Evolutionary conservation across 2,888 invertebrate species (phyloP).

Genomic region (Lithophane leautieri): DNA sequence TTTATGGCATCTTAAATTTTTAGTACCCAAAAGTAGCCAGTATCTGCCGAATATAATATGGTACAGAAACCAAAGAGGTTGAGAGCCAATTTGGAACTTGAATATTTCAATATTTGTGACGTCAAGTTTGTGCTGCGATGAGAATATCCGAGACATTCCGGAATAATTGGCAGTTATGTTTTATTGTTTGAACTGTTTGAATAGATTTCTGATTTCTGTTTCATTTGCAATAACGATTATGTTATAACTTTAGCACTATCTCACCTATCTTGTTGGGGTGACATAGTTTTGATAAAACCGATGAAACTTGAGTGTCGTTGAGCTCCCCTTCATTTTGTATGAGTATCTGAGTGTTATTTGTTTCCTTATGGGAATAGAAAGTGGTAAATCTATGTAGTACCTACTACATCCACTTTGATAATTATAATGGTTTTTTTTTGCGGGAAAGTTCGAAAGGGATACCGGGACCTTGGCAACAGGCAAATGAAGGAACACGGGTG

Average conservation of each 20-base stretch:
- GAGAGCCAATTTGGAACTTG: neutral
- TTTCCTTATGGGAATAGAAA: too few species aligned
- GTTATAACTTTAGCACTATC: constrained; percentile 16
- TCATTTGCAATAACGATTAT: neutral
- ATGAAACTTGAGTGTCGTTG: neutral
- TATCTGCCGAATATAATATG: neutral
- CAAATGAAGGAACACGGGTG: too few species aligned
- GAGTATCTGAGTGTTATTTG: neutral
- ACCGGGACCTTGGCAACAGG: too few species aligned
- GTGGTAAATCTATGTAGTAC: neutral
- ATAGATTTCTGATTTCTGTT: neutral
- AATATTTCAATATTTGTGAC: constrained; percentile 41
- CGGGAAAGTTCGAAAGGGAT: too few species aligned
- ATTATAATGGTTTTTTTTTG: neutral
- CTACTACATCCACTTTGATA: neutral
- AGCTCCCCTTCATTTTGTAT: neutral
- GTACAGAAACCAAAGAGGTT: neutral
- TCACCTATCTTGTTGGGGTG: neutral
- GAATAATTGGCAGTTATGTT: neutral
- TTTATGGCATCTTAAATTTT: neutral
- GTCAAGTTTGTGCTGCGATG: neutral
- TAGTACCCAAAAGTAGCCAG: neutral
- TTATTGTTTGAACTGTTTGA: neutral
- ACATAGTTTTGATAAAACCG: neutral
- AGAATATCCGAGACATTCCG: neutral